A percentile compares a stretch with the other conserved stretches of the same genome.
phyloP scores from a whole-genome alignment of 2,797 vertebrate species.

The Myoxocephalus aenaeus region DNA sequence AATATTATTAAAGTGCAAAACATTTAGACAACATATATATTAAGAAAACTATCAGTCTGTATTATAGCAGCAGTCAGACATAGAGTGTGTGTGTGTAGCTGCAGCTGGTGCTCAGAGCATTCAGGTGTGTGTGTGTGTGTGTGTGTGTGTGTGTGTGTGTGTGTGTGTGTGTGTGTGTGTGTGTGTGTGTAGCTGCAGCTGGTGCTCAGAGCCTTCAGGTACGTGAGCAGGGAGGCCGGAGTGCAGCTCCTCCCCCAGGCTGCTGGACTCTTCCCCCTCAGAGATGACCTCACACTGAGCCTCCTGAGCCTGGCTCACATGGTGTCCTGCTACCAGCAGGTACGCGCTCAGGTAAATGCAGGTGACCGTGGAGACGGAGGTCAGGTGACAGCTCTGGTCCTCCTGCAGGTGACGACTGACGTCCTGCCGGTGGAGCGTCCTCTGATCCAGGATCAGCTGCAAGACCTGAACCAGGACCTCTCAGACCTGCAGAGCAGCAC shows the following conservation, averaged over 20 bases:
- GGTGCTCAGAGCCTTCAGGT: conserved; percentile 84
- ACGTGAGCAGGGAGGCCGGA: conserved; percentile 69
- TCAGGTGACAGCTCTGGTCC: neutral
- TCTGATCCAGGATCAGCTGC: conserved; percentile 77
- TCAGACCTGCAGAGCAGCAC: conserved; percentile 60
- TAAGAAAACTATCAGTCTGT: no score
- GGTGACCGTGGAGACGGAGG: neutral
- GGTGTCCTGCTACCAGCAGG: conserved; percentile 86
- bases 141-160: neutral
- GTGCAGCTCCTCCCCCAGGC: conserved; percentile 13
- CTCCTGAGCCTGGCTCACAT: conserved; percentile 47
- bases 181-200: conserved; percentile 71
- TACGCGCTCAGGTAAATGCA: neutral
- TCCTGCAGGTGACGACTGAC: conserved; percentile 35
- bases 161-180: conserved; percentile 1
- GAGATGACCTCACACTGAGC: conserved; percentile 24
- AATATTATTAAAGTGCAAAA: no score
- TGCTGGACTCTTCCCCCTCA: conserved; percentile 71
- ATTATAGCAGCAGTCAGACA: no score
- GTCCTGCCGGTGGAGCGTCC: conserved; percentile 78
- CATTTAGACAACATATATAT: no score
- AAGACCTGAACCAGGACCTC: conserved; percentile 67
- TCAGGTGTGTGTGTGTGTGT: no score
- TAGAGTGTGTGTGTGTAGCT: no score
- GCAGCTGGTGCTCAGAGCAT: no score